phyloP scores from a whole-genome alignment of 2,797 vertebrate species.

The Arrhamphus sclerolepis region DNA sequence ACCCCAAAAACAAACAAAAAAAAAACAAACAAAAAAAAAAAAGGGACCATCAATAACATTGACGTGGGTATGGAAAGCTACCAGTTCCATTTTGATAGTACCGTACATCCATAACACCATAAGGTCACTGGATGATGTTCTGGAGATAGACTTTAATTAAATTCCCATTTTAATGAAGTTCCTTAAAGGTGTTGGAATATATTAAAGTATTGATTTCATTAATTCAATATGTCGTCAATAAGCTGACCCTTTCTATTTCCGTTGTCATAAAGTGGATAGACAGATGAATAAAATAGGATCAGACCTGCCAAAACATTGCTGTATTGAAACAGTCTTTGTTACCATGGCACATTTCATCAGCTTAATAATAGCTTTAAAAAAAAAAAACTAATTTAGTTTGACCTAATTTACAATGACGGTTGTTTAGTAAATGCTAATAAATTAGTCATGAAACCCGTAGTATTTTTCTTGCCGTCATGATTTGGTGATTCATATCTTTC shows the following conservation, averaged over 20 bases:
- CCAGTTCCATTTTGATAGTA: not conserved
- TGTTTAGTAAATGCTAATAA: not conserved
- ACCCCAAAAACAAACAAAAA: no score
- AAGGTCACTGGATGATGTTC: not conserved
- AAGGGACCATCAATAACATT: no score
- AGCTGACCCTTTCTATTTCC: not conserved
- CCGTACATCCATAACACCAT: no score
- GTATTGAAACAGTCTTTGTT: no score
- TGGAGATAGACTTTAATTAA: not conserved
- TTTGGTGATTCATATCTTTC: not conserved
- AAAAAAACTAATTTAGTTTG: not conserved
- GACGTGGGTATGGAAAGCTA: no score
- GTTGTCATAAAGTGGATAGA: not conserved
- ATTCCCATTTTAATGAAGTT: conserved; percentile 2
- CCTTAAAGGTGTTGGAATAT: not conserved
- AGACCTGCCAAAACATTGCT: not conserved
- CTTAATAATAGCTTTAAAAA: not conserved
- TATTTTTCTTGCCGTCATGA: no score
- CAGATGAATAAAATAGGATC: not conserved
- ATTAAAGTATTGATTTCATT: not conserved
- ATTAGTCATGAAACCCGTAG: not conserved
- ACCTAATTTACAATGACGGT: not conserved
- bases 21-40: no score
- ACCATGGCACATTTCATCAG: not conserved
- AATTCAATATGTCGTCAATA: not conserved